Base-by-base conservation (phyloP, 2,888 invertebrate species). In the Limnephilus auricula region DNA sequence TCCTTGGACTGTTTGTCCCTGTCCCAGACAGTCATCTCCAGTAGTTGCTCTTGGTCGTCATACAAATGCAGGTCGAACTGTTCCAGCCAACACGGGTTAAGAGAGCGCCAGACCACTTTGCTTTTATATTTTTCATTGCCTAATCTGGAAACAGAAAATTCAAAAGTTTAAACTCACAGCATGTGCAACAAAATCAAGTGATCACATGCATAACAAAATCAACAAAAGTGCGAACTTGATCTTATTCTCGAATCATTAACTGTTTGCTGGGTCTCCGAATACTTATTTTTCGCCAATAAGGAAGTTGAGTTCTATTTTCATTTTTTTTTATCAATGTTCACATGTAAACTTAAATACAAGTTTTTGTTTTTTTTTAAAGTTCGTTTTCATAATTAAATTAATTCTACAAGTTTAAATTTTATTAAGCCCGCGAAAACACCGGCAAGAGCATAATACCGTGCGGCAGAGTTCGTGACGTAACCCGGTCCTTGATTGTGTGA, bases 71-170 rank as follows among this genome's bases (percentile, higher is more conserved):
- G 96, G 95, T 99, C 99, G 94, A 99, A 99, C 95, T 99, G 99
- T 94, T 99, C 99, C 94, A 99, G 94, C 99, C 99, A 99, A 91
- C 97, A 97, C 0, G 99, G 99, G 94, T 98, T 98, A 90, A 98
- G 95, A 0, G 98, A 97, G 94, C 98, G 98, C 97, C 98, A 97
- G 90, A 97, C 97, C 91, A 98, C 97, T 95, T 99, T 99, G 94
- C 99, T 99, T 96, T 99, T 99, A 96, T 98, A 99, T 96, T 99
- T 99, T 95, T 99, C 99, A 94, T 98, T 98, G 92, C 99, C 99
- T 95, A 99, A 97, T 95, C 99, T 98, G 94, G 45, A 94, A 86
- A 50, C 18, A 86, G 31, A 50, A 13, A 31, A 9, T 25, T 65
- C 6, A 25, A 65, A 25, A 25, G 6, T 65, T 25, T 18, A 65